phyloP scores from a whole-genome alignment of 1,140 invertebrate species.

The Fopius arisanus region DNA sequence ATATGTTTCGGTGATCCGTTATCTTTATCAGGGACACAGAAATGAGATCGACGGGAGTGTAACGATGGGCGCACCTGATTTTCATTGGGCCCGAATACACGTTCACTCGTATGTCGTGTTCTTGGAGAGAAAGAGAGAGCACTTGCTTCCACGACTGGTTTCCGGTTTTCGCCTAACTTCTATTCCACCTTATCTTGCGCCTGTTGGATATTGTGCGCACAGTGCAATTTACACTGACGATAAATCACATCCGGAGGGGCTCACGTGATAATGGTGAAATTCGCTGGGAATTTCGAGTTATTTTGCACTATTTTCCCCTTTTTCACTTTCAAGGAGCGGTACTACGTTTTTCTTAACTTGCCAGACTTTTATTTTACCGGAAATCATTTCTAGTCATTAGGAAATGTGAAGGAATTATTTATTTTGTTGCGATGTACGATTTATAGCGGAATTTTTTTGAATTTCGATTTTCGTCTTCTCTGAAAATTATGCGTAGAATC shows the following conservation, averaged over 20 bases:
- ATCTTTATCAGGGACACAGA: constrained; percentile 32
- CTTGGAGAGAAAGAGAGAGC: not conserved
- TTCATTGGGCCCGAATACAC: not conserved
- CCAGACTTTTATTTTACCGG: too few species aligned
- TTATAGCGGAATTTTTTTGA: too few species aligned
- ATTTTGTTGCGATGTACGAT: too few species aligned
- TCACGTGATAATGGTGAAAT: not conserved
- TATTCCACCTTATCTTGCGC: constrained; percentile 18
- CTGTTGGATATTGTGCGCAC: not conserved
- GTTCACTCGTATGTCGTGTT: not conserved
- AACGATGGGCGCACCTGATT: not conserved
- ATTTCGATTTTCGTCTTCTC: too few species aligned
- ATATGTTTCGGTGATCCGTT: constrained; percentile 32
- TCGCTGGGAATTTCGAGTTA: not conserved
- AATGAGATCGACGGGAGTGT: not conserved
- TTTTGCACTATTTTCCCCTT: not conserved
- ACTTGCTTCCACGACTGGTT: constrained; percentile 16
- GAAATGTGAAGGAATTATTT: too few species aligned
- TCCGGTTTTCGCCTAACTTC: constrained; percentile 33
- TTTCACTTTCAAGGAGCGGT: too few species aligned
- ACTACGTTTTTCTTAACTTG: too few species aligned
- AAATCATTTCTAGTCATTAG: too few species aligned
- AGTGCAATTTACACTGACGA: constrained; percentile 8
- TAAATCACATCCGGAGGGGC: constrained; percentile 4
- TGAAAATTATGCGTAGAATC: too few species aligned